These are phyloP conservation scores for Panagrolaimus sp. DNA, from an alignment of 1,140 invertebrate species.

Conservation along the genomic window DNA sequence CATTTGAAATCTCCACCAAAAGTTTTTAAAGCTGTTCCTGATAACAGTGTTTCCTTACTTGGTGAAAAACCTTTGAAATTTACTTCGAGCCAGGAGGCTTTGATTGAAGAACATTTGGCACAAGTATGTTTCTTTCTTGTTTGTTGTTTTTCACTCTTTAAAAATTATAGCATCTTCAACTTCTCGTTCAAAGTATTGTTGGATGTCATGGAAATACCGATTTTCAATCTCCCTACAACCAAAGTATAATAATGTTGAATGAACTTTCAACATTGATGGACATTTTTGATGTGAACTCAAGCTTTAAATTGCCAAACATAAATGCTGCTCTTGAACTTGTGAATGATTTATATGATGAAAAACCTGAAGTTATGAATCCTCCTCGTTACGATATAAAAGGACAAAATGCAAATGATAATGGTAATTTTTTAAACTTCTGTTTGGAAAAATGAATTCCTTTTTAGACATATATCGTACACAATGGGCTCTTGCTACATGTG, in stretches of 20 bases:
- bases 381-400: neutral
- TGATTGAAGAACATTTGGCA: too few species aligned
- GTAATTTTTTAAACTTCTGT: too few species aligned
- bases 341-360: neutral
- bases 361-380: constrained; percentile 1
- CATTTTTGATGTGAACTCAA: neutral
- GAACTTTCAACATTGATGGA: neutral
- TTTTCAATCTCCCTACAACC: neutral
- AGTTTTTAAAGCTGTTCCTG: neutral
- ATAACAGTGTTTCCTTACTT: neutral
- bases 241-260: constrained; percentile 1
- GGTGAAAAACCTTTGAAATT: neutral
- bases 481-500: neutral
- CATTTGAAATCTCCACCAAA: neutral
- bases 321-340: neutral
- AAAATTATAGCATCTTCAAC: constrained; percentile 1
- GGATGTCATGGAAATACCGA: neutral
- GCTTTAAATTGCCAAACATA: neutral
- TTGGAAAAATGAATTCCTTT: too few species aligned
- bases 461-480: neutral
- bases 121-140: too few species aligned
- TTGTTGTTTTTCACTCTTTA: too few species aligned
- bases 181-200: constrained; percentile 2
- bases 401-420: too few species aligned
- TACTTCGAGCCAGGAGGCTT: neutral